Percentiles rank a stretch among this genome's conserved stretches.
Evolutionary conservation across 2,797 vertebrate species (phyloP).

Genomic region (Oceanodroma leucorhoa): DNA sequence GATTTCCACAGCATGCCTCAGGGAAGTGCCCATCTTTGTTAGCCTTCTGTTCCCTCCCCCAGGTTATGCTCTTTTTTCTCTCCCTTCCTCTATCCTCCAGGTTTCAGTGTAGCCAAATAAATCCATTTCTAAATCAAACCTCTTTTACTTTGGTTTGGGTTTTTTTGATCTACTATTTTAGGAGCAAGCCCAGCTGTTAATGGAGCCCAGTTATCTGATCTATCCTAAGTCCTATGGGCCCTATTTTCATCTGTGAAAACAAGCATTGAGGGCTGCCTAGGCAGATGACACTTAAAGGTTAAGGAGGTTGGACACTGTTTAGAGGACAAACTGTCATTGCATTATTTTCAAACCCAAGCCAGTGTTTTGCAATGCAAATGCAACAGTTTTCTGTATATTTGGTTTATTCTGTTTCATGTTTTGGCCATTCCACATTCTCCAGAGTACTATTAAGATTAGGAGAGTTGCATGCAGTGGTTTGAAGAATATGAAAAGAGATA

Average conservation of each 20-base stretch:
- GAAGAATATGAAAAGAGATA: constrained; percentile 8
- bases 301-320: neutral
- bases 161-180: neutral
- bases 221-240: neutral
- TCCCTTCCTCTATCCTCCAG: neutral
- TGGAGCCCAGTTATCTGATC: neutral
- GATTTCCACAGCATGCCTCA: neutral
- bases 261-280: neutral
- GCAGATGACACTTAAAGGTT: constrained; percentile 31
- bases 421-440: constrained; percentile 25
- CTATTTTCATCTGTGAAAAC: constrained; percentile 6
- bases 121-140: neutral
- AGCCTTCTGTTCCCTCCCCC: neutral
- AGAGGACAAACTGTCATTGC: constrained; percentile 7
- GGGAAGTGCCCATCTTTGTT: too few relatives aligned
- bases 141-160: neutral
- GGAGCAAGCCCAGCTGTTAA: neutral
- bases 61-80: accelerated
- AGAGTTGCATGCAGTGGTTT: constrained; percentile 17
- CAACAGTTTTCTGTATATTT: constrained; percentile 2
- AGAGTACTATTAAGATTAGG: constrained; percentile 38
- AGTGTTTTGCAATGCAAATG: constrained; percentile 41
- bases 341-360: constrained; percentile 19
- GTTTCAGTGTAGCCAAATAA: neutral
- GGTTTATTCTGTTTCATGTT: constrained; percentile 54